Conservation (phyloP, 2,113 vertebrate genomes). For the Microtus montanus region DNA sequence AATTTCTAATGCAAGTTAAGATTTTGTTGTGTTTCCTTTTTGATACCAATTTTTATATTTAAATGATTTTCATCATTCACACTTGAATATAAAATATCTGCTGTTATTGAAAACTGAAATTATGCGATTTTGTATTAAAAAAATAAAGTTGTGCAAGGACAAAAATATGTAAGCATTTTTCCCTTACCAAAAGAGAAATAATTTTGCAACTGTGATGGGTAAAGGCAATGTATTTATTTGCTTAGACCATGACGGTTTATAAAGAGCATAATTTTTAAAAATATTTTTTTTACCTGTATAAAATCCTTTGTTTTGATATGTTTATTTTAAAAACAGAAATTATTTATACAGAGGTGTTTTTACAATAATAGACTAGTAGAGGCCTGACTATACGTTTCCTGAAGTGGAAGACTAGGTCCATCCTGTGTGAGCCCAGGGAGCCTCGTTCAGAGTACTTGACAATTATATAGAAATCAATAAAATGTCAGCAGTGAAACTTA, state of each 20-base stretch:
- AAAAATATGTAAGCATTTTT: neutral
- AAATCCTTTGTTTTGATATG: neutral
- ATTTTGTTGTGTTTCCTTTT: neutral
- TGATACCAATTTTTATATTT: neutral
- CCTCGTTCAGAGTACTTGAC: neutral
- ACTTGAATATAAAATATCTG: constrained; percentile 20
- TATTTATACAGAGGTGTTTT: too few species aligned
- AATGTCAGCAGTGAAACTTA: neutral
- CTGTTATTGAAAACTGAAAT: neutral
- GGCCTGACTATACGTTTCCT: neutral
- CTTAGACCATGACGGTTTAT: neutral
- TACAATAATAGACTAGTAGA: neutral
- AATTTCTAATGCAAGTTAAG: neutral
- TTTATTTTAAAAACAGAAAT: neutral
- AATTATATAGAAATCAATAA: neutral
- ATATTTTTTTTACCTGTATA: neutral
- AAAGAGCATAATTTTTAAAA: neutral
- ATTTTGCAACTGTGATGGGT: neutral
- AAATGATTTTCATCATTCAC: neutral
- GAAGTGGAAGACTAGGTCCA: neutral
- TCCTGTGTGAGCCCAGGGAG: neutral
- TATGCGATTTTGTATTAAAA: neutral
- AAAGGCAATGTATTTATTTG: neutral
- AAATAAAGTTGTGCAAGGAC: neutral
- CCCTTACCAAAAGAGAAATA: neutral